phyloP scores from a whole-genome alignment of 2,113 vertebrate genomes.

The Rhizomys pruinosus region DNA sequence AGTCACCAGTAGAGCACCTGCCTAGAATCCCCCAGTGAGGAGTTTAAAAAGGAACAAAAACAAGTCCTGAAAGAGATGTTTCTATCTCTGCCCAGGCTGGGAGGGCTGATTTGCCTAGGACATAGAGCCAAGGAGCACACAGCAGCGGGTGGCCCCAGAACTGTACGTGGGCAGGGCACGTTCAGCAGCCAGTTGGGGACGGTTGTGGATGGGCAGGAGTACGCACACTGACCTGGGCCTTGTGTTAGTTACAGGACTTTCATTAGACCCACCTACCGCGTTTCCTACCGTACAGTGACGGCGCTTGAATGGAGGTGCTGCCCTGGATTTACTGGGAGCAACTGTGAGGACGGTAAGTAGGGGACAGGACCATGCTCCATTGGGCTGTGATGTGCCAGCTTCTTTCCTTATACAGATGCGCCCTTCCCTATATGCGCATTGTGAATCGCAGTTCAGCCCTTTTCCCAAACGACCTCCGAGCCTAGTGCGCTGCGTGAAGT shows the following conservation, averaged over 20 bases:
- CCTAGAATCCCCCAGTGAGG: not conserved
- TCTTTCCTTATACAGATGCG: not conserved
- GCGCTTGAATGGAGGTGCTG: slow-evolving; percentile 96
- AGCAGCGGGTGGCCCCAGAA: not conserved
- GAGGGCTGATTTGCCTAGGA: not conserved
- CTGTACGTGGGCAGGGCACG: not conserved
- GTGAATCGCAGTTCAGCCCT: not conserved
- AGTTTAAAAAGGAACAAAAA: no score
- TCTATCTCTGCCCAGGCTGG: not conserved
- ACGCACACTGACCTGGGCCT: slow-evolving; percentile 72
- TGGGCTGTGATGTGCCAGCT: fast-evolving
- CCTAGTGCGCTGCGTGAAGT: not conserved
- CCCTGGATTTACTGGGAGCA: slow-evolving; percentile 92
- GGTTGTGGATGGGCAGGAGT: fast-evolving
- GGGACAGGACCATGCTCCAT: fast-evolving
- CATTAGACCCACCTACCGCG: slow-evolving; percentile 93
- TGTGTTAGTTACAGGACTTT: slow-evolving; percentile 96
- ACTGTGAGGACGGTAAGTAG: slow-evolving; percentile 93
- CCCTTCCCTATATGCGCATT: not conserved
- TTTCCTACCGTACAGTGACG: slow-evolving; percentile 93
- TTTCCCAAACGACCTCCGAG: not conserved
- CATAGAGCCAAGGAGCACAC: not conserved
- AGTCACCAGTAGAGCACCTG: not conserved
- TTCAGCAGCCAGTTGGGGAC: not conserved
- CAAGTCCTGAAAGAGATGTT: not conserved